Evolutionary conservation across 2,888 invertebrate genomes (phyloP), one percentile per base, ranked within the genome.

Genomic region (Caenorhabditis auriculariae): DNA sequence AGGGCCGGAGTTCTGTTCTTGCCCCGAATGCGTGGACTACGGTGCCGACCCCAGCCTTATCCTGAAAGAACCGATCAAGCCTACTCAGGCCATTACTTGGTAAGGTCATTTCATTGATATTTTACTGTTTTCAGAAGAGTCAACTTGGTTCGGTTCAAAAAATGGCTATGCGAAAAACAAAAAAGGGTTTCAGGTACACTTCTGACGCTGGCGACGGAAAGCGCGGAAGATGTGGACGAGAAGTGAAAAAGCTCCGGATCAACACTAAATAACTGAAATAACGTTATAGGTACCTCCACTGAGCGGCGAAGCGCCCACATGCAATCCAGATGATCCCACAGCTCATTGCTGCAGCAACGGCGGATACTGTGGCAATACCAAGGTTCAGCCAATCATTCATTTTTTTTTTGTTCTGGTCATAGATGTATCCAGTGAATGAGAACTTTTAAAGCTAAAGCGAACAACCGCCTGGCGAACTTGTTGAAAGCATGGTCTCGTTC

Each of bases 1-100:
- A 3, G 81, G 81, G 0, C 57, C 73, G 5, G 73, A 78, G n/a
- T 82, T 70, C 62, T 81, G 81, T 57, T 62, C 66, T n/a, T 82
- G 81, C 59, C 64, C 72, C 6, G 74, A 67, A 27, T 81, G 81
- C 54, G 72, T 78, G 3, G 72, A 78, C 46, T 78, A 80, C 48
- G 77, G 70, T 6, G 38, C 64, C 0, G 62, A 79, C 57, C 78
- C 78, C 2, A 55, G 41, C 51, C 28, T 72, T 27, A 76, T 78
- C 24, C 55, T 80, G 6, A 58, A 76, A 41, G 76, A 76, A 47
- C 77, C 76, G 2, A 61, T 73, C 28, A 69, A 70, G 41, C 77
- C 77, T 3, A 64, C 58, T 3, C 56, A 58, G 32, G 48, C 67
- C 21, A 56, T 73, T 19, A 73, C 73, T 3, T 73, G 73, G 73